Conservation (phyloP, 2,797 vertebrate species). For the Nannoperca australis region DNA sequence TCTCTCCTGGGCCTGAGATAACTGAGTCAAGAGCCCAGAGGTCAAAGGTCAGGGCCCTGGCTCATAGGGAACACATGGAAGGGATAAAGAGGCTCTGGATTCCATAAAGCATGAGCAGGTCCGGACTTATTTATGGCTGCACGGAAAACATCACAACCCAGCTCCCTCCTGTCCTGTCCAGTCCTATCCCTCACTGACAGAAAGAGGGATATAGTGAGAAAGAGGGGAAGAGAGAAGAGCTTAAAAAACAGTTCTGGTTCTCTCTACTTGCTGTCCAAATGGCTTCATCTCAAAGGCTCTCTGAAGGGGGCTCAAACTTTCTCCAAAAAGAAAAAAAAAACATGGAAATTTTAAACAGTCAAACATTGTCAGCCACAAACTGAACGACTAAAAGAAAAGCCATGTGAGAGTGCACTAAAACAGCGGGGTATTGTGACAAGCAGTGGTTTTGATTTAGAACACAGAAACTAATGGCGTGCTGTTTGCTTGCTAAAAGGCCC, state of each 20-base stretch:
- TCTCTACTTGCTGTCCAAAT: slow-evolving; percentile 41
- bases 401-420: slow-evolving; percentile 49
- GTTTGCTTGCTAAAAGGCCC: slow-evolving; percentile 51
- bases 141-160: slow-evolving; percentile 71
- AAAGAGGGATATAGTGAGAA: slow-evolving; percentile 13
- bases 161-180: slow-evolving; percentile 44
- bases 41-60: slow-evolving; percentile 75
- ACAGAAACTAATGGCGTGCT: slow-evolving; percentile 55
- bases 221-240: slow-evolving; percentile 6
- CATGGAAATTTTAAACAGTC: slow-evolving; percentile 40
- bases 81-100: slow-evolving; percentile 85
- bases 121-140: slow-evolving; percentile 78
- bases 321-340: slow-evolving; percentile 19
- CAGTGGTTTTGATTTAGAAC: slow-evolving; percentile 61
- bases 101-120: slow-evolving; percentile 80
- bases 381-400: slow-evolving; percentile 43
- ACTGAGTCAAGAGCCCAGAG: slow-evolving; percentile 71
- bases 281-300: slow-evolving; percentile 50
- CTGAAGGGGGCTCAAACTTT: slow-evolving; percentile 41
- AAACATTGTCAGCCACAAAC: slow-evolving; percentile 47
- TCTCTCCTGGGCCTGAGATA: slow-evolving; percentile 78
- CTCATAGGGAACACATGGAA: slow-evolving; percentile 85
- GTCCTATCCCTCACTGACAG: slow-evolving; percentile 30
- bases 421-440: slow-evolving; percentile 63
- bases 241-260: slow-evolving; percentile 29